phyloP scores from a whole-genome alignment of 2,797 vertebrate species.

The Graptemys geographica region DNA sequence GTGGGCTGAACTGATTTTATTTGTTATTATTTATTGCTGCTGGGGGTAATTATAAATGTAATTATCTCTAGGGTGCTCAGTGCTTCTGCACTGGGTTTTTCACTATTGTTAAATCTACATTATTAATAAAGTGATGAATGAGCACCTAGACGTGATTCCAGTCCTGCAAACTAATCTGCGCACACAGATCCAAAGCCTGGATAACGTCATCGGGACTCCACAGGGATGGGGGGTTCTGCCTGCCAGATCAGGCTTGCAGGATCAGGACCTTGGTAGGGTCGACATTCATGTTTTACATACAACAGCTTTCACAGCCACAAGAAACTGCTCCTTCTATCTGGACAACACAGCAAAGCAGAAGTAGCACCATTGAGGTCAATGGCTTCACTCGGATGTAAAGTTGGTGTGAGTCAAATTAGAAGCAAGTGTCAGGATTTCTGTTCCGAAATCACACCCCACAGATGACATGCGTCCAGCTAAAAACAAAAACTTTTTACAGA shows the following conservation, averaged over 20 bases:
- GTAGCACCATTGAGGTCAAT: accelerated
- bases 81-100: background rate
- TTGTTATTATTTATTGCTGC: background rate
- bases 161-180: background rate
- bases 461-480: background rate
- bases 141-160: accelerated
- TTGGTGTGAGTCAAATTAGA: background rate
- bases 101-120: background rate
- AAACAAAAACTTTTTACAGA: background rate
- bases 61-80: background rate
- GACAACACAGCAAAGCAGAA: accelerated
- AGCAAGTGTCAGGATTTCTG: background rate
- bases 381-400: background rate
- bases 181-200: background rate
- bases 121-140: background rate
- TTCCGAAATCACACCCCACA: background rate
- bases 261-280: background rate
- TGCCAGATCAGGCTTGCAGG: background rate
- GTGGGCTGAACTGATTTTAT: background rate
- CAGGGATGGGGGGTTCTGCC: too few relatives aligned
- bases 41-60: background rate
- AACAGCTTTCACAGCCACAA: background rate
- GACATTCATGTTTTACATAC: background rate
- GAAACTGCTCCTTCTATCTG: background rate
- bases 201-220: too few relatives aligned